Evolutionary conservation across 2,797 vertebrate genomes (phyloP).

Genomic region (Phoebastria nigripes): DNA sequence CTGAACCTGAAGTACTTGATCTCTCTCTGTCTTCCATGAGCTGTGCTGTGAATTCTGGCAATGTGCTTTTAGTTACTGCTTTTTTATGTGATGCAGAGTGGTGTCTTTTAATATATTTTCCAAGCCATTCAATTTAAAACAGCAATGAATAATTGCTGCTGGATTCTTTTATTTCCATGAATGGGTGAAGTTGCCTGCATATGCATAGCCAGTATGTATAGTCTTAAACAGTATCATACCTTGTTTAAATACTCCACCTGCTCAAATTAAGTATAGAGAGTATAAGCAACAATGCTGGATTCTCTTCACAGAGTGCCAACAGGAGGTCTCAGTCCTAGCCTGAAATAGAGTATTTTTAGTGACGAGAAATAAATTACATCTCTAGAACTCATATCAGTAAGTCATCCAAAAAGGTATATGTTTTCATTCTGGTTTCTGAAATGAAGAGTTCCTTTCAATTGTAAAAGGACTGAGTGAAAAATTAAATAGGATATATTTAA

Average conservation of each 20-base stretch:
- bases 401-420: neutral
- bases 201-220: neutral
- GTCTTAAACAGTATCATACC: neutral
- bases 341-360: neutral
- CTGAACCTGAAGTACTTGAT: neutral
- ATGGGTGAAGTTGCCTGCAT: neutral
- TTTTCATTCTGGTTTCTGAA: neutral
- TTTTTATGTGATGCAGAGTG: neutral
- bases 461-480: neutral
- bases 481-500: neutral
- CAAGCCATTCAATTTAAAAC: neutral
- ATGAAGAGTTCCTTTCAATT: neutral
- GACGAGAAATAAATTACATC: neutral
- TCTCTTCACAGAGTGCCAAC: neutral
- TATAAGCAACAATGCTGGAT: neutral
- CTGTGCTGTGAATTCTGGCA: neutral
- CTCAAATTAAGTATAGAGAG: neutral
- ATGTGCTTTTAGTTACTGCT: neutral
- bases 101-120: neutral
- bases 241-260: neutral
- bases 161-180: neutral
- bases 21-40: neutral
- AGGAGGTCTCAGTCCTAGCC: neutral
- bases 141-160: neutral
- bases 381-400: neutral